Evolutionary conservation across 2,113 vertebrate species (phyloP), one percentile per base, ranked within the genome.

Genomic region (Thryonomys swinderianus): DNA sequence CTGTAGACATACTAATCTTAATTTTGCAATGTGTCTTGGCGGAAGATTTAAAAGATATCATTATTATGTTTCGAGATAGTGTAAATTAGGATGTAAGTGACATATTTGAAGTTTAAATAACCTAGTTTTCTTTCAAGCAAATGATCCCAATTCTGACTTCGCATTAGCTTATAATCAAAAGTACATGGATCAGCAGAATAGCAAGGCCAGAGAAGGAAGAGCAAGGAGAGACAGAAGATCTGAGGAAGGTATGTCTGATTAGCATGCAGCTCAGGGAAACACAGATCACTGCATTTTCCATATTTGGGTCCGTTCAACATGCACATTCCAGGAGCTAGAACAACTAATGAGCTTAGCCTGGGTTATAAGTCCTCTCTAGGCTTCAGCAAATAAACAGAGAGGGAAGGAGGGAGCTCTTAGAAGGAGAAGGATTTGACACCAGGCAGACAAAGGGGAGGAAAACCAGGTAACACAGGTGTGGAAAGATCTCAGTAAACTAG

Each of bases 401-500:
- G 2, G 13, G 30, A 4, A 64, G 21, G 30, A 66, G 16, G 10
- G 7, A 12, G 51, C 57, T 27, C 0, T 13, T 5, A 37, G 0
- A 4, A 83, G 3, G 10, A 59, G 84, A 23, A 25, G 30, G 3
- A 40, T 25, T 3, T 12, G 30, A 73, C 21, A 7, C 11, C 3
- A 66, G 40, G 37, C 45, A 37, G 61, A 32, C 1, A 34, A 48
- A 85, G 53, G 17, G 13, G 48, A 53, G 20, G 37, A 85, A 64
- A 59, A 79, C 7, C 20, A 93, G 2, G 5, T 11, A 73, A 13
- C 4, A 10, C 32, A 45, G 21, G 34, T 67, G 67, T 37, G 13
- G 62, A 66, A 94, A 78, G 5, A 88, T 9, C 27, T 94, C 76
- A 83, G 42, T 42, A 88, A 91, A 45, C 45, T 23, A n/a, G 69